Conservation (phyloP, 1,140 invertebrate genomes). For the Zaprionus inermis region DNA sequence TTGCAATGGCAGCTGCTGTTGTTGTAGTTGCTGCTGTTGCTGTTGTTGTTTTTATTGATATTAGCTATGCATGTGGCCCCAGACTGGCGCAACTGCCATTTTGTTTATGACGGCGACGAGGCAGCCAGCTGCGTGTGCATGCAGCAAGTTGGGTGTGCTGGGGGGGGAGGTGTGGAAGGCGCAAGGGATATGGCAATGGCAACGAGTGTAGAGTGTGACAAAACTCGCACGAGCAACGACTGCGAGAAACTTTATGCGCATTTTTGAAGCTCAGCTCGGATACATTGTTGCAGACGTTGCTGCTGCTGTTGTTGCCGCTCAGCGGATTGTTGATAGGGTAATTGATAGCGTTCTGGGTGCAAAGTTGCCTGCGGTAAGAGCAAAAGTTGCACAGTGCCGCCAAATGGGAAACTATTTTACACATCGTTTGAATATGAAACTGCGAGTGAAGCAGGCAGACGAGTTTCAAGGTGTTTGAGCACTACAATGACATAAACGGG, state of each 20-base stretch:
- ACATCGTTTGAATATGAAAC: not conserved
- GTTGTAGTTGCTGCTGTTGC: slow-evolving; percentile 21
- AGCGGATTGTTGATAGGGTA: slow-evolving; percentile 37
- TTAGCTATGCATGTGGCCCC: slow-evolving; percentile 73
- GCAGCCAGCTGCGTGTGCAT: slow-evolving; percentile 55
- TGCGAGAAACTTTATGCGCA: slow-evolving; percentile 67
- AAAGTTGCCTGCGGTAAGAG: slow-evolving; percentile 3
- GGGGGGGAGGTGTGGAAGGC: not conserved
- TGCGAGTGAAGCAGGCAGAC: not conserved
- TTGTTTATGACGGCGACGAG: slow-evolving; percentile 78
- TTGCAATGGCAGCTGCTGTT: not conserved
- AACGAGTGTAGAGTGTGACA: slow-evolving; percentile 15
- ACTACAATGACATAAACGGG: too few species aligned
- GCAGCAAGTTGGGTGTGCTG: too few species aligned
- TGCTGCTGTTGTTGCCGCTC: slow-evolving; percentile 8
- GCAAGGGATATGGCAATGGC: slow-evolving; percentile 4
- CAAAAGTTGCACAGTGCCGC: not conserved
- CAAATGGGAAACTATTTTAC: not conserved
- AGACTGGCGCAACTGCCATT: slow-evolving; percentile 69
- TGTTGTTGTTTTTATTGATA: slow-evolving; percentile 72
- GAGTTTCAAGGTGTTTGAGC: not conserved
- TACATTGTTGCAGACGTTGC: slow-evolving; percentile 28
- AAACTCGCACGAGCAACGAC: slow-evolving; percentile 29
- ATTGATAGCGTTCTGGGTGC: slow-evolving; percentile 32
- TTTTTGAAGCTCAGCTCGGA: slow-evolving; percentile 46